Conservation (phyloP, 92 coral and sea anemone genomes). For the Muricea muricata region DNA sequence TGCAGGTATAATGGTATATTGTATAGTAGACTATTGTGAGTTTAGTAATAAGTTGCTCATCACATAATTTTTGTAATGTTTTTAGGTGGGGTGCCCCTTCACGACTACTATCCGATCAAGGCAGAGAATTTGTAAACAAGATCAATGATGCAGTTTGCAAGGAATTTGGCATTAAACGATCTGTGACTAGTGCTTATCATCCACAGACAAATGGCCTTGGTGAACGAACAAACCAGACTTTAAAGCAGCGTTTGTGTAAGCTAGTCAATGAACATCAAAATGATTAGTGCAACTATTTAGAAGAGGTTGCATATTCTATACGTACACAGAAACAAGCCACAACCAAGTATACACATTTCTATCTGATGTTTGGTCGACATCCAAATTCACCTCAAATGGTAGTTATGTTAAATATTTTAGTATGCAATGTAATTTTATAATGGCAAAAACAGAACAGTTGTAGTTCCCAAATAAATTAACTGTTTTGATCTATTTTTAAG, state of each 20-base stretch:
- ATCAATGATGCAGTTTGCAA: neutral
- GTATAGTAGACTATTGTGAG: neutral
- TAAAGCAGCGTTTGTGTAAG: neutral
- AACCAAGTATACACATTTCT: slow-evolving; percentile 59
- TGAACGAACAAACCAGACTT: neutral
- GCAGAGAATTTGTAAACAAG: neutral
- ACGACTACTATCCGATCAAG: neutral
- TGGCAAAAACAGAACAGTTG: too few species aligned
- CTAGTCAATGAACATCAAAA: slow-evolving; percentile 9
- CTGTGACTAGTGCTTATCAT: slow-evolving; percentile 14
- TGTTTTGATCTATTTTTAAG: too few species aligned
- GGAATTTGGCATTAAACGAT: slow-evolving; percentile 3
- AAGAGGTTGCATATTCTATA: slow-evolving; percentile 1
- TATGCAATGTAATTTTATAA: too few species aligned
- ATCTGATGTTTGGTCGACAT: slow-evolving; percentile 41
- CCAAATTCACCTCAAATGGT: slow-evolving; percentile 15
- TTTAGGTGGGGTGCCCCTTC: slow-evolving; percentile 9
- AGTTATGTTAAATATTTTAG: neutral
- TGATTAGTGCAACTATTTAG: neutral
- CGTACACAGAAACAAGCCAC: slow-evolving; percentile 49
- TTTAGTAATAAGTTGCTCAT: neutral
- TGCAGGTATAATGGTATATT: neutral
- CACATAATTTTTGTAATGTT: neutral
- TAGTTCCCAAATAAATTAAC: too few species aligned
- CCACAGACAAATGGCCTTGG: neutral